Conservation (phyloP, 2,797 vertebrate genomes). For the Anabacerthia variegaticeps region DNA sequence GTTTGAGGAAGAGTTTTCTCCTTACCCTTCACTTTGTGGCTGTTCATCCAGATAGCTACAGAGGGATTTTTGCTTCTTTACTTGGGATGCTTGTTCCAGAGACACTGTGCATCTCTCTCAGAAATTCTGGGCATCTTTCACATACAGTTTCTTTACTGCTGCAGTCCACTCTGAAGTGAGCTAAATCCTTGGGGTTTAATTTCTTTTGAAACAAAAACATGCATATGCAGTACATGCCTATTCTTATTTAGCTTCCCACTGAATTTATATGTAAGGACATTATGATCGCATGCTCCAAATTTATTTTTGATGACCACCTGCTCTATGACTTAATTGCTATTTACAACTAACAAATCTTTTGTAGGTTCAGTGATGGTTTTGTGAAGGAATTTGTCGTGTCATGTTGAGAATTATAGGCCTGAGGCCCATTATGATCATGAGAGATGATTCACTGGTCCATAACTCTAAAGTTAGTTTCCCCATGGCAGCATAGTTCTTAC, state of each 20-base stretch:
- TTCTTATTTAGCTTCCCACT: background rate
- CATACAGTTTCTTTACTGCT: background rate
- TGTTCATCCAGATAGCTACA: background rate
- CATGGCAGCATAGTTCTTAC: background rate
- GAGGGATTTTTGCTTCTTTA: background rate
- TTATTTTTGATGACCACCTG: constrained; percentile 37
- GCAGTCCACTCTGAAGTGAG: background rate
- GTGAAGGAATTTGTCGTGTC: constrained; percentile 14
- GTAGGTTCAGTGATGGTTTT: constrained; percentile 20
- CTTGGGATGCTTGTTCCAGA: background rate
- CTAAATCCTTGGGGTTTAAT: background rate
- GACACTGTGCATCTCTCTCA: background rate
- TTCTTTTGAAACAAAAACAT: background rate
- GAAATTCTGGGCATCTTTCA: background rate
- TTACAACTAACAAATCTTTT: background rate
- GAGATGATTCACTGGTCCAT: background rate
- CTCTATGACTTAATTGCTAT: constrained; percentile 43
- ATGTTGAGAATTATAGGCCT: background rate
- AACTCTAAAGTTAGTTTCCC: background rate
- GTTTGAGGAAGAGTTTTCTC: background rate
- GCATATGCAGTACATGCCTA: background rate
- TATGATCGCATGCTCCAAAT: background rate
- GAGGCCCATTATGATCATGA: background rate
- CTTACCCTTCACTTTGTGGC: background rate
- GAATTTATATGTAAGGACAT: background rate